Evolutionary conservation across 2,797 vertebrate genomes (phyloP), one percentile per base, ranked within the genome.

Genomic region (Syngnathus acus): DNA sequence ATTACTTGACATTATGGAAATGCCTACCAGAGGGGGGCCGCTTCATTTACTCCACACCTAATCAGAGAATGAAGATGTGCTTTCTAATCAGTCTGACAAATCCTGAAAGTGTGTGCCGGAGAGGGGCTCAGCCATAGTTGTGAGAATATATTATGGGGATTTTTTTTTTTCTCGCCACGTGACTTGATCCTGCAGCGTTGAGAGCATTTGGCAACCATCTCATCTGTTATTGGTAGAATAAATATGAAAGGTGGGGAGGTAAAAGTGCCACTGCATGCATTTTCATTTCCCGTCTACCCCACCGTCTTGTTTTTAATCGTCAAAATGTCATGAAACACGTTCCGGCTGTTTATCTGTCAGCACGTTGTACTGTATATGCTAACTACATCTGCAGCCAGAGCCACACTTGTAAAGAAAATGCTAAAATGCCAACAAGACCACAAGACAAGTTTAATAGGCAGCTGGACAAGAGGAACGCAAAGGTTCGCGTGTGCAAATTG

Each of bases 1-100:
- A 91, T 89, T 88, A 89, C 84, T 84, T 88, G 84, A 85, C 85
- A 88, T 88, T 88, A 90, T 87, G 86, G 86, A 90, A 87, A 90
- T 88, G 84, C 83, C 76, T 84, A 85, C 83, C 88, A 85, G 84
- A 84, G 82, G 81, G 86, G 85, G 84, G 79, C 9, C 66, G 74
- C 84, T 88, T 90, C 84, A 88, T 89, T 88, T 88, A 87, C 83
- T 84, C 78, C 69, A 81, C 79, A 81, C 81, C 87, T 89, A 90
- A 90, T 91, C 87, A 88, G 80, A 75, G 78, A 86, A 66, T 78
- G 80, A 73, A 83, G 80, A 84, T 78, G 81, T 72, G 80, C 73
- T 76, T 84, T 78, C 83, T 88, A 89, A 90, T 91, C 90, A 88
- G 85, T 84, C 80, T 80, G 80, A 86, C 82, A 78, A 79, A 65